Evolutionary conservation across 2,888 invertebrate genomes (phyloP).

Genomic region (Ectemnius continuus): DNA sequence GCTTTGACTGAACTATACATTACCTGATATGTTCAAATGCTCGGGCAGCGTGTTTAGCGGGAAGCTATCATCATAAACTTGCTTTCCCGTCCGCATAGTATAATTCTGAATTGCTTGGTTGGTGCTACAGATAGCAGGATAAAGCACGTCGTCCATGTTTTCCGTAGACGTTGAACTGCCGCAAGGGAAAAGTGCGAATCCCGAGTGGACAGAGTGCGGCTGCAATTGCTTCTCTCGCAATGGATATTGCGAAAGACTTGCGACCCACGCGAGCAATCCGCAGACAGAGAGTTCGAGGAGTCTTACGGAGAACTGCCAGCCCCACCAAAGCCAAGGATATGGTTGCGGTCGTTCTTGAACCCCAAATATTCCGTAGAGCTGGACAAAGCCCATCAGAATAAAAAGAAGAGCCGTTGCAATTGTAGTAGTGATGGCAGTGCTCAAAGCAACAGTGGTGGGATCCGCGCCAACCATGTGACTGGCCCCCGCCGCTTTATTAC

Average conservation of each 20-base stretch:
- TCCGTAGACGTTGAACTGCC: conserved; percentile 89
- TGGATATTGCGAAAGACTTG: conserved; percentile 84
- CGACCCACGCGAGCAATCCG: conserved; percentile 91
- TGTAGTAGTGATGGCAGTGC: conserved; percentile 93
- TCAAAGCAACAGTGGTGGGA: conserved; percentile 80
- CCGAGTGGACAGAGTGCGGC: conserved; percentile 79
- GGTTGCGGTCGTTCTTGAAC: conserved; percentile 79
- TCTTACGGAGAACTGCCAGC: conserved; percentile 91
- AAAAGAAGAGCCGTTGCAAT: conserved; percentile 92
- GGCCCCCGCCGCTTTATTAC: conserved; percentile 68
- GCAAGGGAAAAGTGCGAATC: conserved; percentile 89
- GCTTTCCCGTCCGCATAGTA: conserved; percentile 87
- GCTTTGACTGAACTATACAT: conserved; percentile 23
- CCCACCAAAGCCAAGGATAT: conserved; percentile 92
- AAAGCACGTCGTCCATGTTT: conserved; percentile 90
- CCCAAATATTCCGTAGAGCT: conserved; percentile 89
- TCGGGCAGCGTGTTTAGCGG: conserved; percentile 80
- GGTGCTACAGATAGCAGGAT: conserved; percentile 91
- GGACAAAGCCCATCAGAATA: conserved; percentile 89
- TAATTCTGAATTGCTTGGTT: conserved; percentile 92
- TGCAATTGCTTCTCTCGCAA: conserved; percentile 83
- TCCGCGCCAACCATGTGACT: conserved; percentile 86
- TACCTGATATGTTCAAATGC: conserved; percentile 72
- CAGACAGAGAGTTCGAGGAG: conserved; percentile 93
- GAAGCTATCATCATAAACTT: conserved; percentile 86